Conservation (phyloP, 2,797 vertebrate genomes). For the Crocidura indochinensis region DNA sequence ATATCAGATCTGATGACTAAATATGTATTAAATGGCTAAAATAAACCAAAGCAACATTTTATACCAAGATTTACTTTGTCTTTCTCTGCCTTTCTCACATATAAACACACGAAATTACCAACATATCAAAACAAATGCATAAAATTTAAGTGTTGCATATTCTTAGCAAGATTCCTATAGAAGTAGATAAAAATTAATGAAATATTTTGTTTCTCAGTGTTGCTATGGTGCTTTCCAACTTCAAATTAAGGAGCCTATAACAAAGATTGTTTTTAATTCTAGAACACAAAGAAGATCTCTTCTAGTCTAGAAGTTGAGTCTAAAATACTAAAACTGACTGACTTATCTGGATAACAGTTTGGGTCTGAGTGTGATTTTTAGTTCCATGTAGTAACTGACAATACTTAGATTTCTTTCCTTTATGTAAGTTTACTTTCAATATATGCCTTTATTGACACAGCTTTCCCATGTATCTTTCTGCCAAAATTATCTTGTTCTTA, state of each 20-base stretch:
- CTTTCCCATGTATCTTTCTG: not conserved
- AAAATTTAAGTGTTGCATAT: not conserved
- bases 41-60: not conserved
- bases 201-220: not conserved
- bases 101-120: not conserved
- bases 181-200: not conserved
- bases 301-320: not conserved
- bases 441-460: not conserved
- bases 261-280: not conserved
- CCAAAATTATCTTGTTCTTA: not conserved
- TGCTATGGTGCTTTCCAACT: not conserved
- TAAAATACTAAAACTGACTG: not conserved
- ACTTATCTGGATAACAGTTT: not conserved
- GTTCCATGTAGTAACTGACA: not conserved
- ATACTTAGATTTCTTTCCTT: not conserved
- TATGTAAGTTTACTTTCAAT: not conserved
- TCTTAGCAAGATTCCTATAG: not conserved
- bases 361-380: not conserved
- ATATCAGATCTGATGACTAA: constrained; percentile 3
- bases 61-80: no score
- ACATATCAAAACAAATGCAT: not conserved
- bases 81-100: no score
- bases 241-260: not conserved
- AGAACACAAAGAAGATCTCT: no score
- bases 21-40: not conserved